These are phyloP conservation scores for Sebastolobus alascanus DNA, from an alignment of 2,797 vertebrate genomes.

Conservation along the genomic window DNA sequence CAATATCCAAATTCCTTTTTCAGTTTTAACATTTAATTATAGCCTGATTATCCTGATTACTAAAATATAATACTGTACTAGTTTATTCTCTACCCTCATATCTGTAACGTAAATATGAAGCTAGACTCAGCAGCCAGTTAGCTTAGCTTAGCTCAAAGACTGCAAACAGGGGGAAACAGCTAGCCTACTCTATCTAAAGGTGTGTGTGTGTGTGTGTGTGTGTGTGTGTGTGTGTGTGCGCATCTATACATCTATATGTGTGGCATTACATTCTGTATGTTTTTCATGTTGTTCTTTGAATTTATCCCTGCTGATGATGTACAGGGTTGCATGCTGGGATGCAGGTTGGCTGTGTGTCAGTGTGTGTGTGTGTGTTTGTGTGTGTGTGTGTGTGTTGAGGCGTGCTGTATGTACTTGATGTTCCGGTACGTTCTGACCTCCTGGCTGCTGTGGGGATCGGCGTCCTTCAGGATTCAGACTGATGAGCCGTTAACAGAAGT, in stretches of 20 bases:
- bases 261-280: neutral
- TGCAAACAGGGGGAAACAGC: neutral
- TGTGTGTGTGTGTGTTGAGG: slow-evolving; percentile 26
- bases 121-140: neutral
- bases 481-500: slow-evolving; percentile 30
- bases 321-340: neutral
- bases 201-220: neutral
- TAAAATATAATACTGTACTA: neutral
- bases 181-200: neutral
- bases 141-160: neutral
- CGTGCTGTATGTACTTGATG: slow-evolving; percentile 38
- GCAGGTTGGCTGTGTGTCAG: slow-evolving; percentile 9
- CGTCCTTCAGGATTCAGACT: slow-evolving; percentile 43
- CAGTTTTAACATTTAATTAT: neutral
- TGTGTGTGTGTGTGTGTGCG: neutral
- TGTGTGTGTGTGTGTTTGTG: slow-evolving; percentile 20
- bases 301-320: slow-evolving; percentile 27
- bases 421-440: slow-evolving; percentile 48
- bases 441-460: slow-evolving; percentile 23
- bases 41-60: neutral
- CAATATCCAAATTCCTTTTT: neutral
- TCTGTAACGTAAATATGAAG: neutral
- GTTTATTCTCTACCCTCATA: neutral
- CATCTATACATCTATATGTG: slow-evolving; percentile 12
- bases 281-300: slow-evolving; percentile 36